Evolutionary conservation across 92 coral and sea anemone genomes (phyloP), one percentile per base, ranked within the genome.

Genomic region (Phenganax subtilis): DNA sequence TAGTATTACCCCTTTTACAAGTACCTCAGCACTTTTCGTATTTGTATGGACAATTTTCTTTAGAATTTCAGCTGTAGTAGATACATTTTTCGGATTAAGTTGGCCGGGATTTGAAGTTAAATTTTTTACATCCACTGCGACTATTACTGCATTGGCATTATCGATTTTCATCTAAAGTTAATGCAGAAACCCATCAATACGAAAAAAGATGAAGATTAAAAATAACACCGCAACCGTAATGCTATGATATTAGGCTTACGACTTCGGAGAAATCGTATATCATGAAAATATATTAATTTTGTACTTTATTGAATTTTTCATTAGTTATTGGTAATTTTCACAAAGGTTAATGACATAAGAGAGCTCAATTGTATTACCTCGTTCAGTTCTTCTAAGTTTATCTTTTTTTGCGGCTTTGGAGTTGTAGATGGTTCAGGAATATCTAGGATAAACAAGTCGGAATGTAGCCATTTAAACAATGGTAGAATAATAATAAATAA

Each of bases 121-220:
- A 81, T 96, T 92, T 59, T 87, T 86, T 3, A 96, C 94, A 44
- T 88, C 91, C 54, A 84, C 88, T 69, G 91, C 87, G 9, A 96
- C 96, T 65, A 83, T 87, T 17, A 65, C 90, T 1, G 88, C 99
- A 69, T 96, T 96, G 7, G 54, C 54, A 29, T 88, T 83, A 16
- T 94, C 90, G n/a, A 96, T 89, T 47, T 96, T 88, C 44, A 96
- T 93, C 97, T 93, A 85, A 54, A 29, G 8, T 55, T 27, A 3
- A 62, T 62, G n/a, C 9, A 12, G 9, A 10, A 71, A 73, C 70
- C 53, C 20, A 12, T 14, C 57, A 8, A 20, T 20, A 0, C 12
- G 5, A 1, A 30, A 62, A 52, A 27, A 62, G 15, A 16, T 1
- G 28, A n/a, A 3, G n/a, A 7, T 15, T 77, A 63, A 56, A 3